phyloP scores from a whole-genome alignment of 2,113 vertebrate species.

The Actenoides lindsayi region DNA sequence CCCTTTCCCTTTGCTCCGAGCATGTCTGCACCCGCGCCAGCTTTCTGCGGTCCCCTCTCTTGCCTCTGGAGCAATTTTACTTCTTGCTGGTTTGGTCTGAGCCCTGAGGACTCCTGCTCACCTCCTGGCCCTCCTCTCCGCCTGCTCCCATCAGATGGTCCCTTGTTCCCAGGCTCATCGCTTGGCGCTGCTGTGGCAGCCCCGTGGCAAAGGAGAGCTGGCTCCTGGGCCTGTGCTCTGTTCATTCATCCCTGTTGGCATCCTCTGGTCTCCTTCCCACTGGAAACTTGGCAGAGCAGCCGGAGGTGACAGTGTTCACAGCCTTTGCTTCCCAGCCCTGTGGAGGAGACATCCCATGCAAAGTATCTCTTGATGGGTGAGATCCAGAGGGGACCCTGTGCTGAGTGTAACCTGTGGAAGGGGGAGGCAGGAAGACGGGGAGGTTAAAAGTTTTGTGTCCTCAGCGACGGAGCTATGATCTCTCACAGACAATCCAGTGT shows the following conservation, averaged over 20 bases:
- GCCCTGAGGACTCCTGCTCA: background rate
- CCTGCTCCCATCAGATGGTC: background rate
- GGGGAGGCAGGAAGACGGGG: background rate
- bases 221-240: background rate
- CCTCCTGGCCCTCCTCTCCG: background rate
- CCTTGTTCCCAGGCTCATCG: background rate
- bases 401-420: background rate
- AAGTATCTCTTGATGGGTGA: accelerated
- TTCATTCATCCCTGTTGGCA: background rate
- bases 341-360: background rate
- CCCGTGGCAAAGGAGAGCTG: background rate
- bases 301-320: accelerated
- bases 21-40: background rate
- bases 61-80: background rate
- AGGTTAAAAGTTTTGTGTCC: background rate
- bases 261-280: background rate
- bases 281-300: background rate
- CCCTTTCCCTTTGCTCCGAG: background rate
- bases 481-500: background rate
- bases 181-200: background rate
- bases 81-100: background rate
- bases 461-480: background rate
- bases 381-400: background rate
- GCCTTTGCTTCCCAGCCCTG: background rate
- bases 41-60: background rate